These are phyloP conservation scores for Drosophila emarginata DNA, from an alignment of 2,888 invertebrate genomes.

Conservation along the genomic window DNA sequence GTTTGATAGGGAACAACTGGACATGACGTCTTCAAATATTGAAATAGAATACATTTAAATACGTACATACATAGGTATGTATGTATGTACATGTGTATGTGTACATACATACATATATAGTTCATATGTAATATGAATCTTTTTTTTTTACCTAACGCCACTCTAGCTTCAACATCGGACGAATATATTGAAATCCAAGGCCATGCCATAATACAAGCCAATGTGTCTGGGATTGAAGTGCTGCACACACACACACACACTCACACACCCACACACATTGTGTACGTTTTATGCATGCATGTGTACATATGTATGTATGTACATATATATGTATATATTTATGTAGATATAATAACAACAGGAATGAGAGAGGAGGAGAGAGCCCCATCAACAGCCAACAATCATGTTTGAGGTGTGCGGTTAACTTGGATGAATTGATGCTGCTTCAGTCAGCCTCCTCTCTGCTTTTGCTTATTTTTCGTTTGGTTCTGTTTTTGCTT, in stretches of 20 bases:
- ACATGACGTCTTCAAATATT: neutral
- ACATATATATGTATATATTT: neutral
- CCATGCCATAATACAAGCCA: slow-evolving; percentile 34
- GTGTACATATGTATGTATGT: too few relatives aligned
- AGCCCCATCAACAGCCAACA: slow-evolving; percentile 29
- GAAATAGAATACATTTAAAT: neutral
- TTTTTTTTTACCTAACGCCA: neutral
- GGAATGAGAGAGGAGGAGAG: neutral
- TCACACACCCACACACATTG: neutral
- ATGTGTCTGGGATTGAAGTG: slow-evolving; percentile 17
- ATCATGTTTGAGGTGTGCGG: slow-evolving; percentile 43
- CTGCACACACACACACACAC: neutral
- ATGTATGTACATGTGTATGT: neutral
- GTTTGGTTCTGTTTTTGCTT: slow-evolving; percentile 1
- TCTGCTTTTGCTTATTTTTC: slow-evolving; percentile 34
- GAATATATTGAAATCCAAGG: slow-evolving; percentile 39
- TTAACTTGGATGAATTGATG: slow-evolving; percentile 55
- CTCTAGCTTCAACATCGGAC: slow-evolving; percentile 17
- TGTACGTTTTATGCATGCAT: neutral
- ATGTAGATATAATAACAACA: slow-evolving; percentile 23
- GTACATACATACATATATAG: neutral
- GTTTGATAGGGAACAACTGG: neutral
- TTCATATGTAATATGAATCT: neutral
- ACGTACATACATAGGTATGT: neutral
- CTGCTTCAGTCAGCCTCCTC: slow-evolving; percentile 41